These are phyloP conservation scores for Catocala sponsa DNA, from an alignment of 2,888 invertebrate species.

Conservation along the genomic window DNA sequence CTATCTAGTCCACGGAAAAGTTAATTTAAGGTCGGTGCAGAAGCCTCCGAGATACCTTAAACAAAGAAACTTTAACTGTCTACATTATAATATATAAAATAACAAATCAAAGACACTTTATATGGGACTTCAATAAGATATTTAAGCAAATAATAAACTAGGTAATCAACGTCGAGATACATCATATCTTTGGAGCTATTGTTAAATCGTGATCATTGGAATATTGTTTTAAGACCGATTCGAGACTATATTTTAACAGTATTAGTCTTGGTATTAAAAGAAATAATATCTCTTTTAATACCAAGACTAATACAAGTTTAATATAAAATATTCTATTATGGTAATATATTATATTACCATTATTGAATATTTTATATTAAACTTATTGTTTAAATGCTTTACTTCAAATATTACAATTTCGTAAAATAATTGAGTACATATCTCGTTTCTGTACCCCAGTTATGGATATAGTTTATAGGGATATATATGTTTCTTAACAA, in stretches of 20 bases:
- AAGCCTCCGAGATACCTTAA: slow-evolving; percentile 42
- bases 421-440: too few species aligned
- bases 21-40: slow-evolving; percentile 26
- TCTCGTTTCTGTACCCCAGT: too few species aligned
- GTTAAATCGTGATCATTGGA: slow-evolving; percentile 20
- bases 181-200: neutral
- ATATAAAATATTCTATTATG: too few species aligned
- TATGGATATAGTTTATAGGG: too few species aligned
- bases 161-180: neutral
- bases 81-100: slow-evolving; percentile 24
- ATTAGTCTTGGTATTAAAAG: neutral
- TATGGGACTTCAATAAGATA: slow-evolving; percentile 10
- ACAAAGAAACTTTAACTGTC: slow-evolving; percentile 32
- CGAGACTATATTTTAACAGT: neutral
- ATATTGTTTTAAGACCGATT: slow-evolving; percentile 8
- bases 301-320: too few species aligned
- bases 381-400: too few species aligned
- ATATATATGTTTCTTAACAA: too few species aligned
- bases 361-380: neutral
- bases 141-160: slow-evolving; percentile 9
- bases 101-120: slow-evolving; percentile 14
- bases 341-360: neutral
- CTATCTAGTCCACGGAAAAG: slow-evolving; percentile 26
- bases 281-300: too few species aligned
- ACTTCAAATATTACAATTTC: too few species aligned